Conservation (phyloP, 2,113 vertebrate genomes). For the Lichenostomus cassidix region DNA sequence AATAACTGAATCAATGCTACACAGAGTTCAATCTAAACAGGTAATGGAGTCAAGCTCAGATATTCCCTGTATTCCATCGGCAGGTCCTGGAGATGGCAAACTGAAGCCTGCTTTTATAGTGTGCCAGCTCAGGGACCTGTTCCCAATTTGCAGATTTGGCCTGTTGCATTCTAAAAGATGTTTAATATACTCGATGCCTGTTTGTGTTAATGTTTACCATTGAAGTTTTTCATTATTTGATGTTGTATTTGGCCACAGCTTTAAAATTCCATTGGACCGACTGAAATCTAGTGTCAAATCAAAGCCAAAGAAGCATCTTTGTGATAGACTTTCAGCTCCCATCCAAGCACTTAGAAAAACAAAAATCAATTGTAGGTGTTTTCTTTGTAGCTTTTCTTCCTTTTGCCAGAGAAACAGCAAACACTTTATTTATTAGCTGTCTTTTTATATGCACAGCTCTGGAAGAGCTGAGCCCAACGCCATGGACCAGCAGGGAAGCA, state of each 20-base stretch:
- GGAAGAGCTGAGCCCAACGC: not conserved
- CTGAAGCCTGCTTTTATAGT: conserved; percentile 63
- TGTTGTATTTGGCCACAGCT: conserved; percentile 74
- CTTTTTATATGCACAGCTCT: not conserved
- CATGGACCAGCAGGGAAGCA: not conserved
- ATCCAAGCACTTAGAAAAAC: not conserved
- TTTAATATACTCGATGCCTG: conserved; percentile 67
- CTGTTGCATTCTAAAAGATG: conserved; percentile 62
- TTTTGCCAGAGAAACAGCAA: conserved; percentile 40
- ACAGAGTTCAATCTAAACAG: conserved; percentile 58
- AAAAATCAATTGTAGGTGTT: conserved; percentile 23
- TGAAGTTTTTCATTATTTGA: conserved; percentile 77
- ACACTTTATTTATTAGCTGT: not conserved
- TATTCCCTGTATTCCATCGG: conserved; percentile 27
- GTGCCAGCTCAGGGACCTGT: conserved; percentile 71
- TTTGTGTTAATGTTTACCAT: conserved; percentile 74
- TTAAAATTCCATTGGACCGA: conserved; percentile 51
- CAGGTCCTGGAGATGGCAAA: conserved; percentile 63
- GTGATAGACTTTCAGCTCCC: conserved; percentile 55
- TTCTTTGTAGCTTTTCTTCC: conserved; percentile 7
- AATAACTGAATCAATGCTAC: conserved; percentile 58
- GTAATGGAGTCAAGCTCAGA: conserved; percentile 17
- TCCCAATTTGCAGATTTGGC: conserved; percentile 75
- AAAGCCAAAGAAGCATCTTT: conserved; percentile 66
- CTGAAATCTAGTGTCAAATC: conserved; percentile 59